Base-by-base conservation (phyloP, 2,888 invertebrate species). In the Drosophila ezoana region DNA sequence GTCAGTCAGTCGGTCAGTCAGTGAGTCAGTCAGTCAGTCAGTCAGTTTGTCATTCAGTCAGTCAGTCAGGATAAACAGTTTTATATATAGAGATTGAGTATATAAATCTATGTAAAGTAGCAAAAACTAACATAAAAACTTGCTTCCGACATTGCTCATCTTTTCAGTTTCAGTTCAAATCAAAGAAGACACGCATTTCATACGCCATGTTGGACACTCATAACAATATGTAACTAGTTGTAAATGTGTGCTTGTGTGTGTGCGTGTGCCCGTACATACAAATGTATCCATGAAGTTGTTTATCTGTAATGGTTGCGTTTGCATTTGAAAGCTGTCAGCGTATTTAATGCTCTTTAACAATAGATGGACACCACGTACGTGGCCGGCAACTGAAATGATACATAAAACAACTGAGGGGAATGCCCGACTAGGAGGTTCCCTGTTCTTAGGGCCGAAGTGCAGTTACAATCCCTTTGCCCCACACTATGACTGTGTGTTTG, bases 251-350 rank as follows among this genome's bases (percentile, higher is more conserved):
- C 28, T n/a, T 9, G 33, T 3, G 23, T 4, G 18, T 35, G 3
- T 63, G 18, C 10, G 23, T 1, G n/a, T 11, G 38, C 6, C 8
- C 28, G 28, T 28, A 28, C 28, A 28, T 28, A 28, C 28, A 28
- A 28, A 28, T 38, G n/a, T 60, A 37, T 37, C 45, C 68, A 68
- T 57, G 53, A 54, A 45, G 57, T 20, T 62, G 43, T 57, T 52
- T 62, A 45, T 69, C 20, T 44, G 32, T 44, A 47, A n/a, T 40
- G 37, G 18, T 28, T 59, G 63, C 44, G 28, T 75, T 72, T 65
- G 58, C 79, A 88, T 81, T 83, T 75, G 71, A 74, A 69, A 81
- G 73, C 89, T 83, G 84, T 77, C 81, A 81, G 85, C 77, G 79
- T 87, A 77, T 73, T 75, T 81, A 64, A 71, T 76, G 87, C 70